Conservation (phyloP, 2,113 vertebrate genomes). For the Lepus americanus region DNA sequence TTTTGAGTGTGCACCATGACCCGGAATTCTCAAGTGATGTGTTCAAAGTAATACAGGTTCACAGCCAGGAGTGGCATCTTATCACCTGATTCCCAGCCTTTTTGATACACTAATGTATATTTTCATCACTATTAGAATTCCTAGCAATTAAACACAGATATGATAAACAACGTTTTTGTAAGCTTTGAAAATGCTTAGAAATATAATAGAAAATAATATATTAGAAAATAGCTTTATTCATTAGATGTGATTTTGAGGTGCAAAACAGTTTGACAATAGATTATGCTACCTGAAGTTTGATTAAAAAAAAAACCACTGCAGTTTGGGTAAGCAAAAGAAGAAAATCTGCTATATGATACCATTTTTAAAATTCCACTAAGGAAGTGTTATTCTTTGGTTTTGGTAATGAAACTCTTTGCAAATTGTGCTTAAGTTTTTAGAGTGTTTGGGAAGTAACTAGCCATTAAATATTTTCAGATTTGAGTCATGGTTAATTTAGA, state of each 20-base stretch:
- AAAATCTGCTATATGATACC: not conserved
- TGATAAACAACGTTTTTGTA: not conserved
- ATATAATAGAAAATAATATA: not conserved
- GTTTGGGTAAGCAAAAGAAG: constrained; percentile 35
- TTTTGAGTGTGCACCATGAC: not conserved
- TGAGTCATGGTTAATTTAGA: constrained; percentile 25
- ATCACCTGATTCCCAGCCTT: not conserved
- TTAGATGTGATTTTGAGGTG: not conserved
- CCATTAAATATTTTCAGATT: constrained; percentile 56
- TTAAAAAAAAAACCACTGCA: constrained; percentile 15
- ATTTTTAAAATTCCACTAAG: constrained; percentile 20
- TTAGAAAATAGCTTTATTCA: constrained; percentile 8
- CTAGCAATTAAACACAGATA: constrained; percentile 16
- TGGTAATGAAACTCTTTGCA: constrained; percentile 27
- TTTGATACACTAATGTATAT: not conserved
- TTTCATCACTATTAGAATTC: not conserved
- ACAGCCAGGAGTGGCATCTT: not conserved
- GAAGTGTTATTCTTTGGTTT: constrained; percentile 28
- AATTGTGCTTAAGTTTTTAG: not conserved
- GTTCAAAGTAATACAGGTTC: not conserved
- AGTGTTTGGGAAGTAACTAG: not conserved
- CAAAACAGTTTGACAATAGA: not conserved
- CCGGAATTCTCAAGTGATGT: not conserved
- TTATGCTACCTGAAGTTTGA: not conserved
- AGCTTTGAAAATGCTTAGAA: constrained; percentile 38